Percentiles rank a stretch among this genome's conserved stretches.
phyloP scores from a whole-genome alignment of 2,888 invertebrate genomes.

The Parthenolecanium corni region DNA sequence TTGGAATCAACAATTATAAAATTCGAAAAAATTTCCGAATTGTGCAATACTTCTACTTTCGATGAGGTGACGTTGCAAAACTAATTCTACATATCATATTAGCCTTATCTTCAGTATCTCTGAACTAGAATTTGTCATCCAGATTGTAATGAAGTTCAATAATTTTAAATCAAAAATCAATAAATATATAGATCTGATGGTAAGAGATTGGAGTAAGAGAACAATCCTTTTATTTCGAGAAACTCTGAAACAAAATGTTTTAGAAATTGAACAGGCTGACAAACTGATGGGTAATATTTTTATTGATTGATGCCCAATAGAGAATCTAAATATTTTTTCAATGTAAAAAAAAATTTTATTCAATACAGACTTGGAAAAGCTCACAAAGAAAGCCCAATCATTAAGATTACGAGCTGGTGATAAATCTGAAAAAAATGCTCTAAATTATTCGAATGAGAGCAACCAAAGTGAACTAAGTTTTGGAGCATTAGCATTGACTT shows the following conservation, averaged over 20 bases:
- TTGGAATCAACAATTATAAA: no score
- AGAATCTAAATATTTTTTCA: no score
- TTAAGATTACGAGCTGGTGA: neutral
- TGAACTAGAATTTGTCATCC: neutral
- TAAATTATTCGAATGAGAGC: neutral
- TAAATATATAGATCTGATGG: conserved; percentile 1
- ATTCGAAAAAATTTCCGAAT: no score
- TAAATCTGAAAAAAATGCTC: neutral
- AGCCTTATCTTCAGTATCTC: no score
- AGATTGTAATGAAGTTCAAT: neutral
- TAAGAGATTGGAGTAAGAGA: conserved; percentile 1
- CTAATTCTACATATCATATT: no score
- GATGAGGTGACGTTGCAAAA: no score
- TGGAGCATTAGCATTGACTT: neutral
- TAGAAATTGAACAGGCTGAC: conserved; percentile 11
- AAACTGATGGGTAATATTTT: neutral
- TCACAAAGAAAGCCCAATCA: neutral
- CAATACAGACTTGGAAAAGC: conserved; percentile 4
- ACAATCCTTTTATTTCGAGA: neutral
- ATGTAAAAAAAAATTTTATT: neutral
- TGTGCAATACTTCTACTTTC: no score
- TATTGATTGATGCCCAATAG: no score
- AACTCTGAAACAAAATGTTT: conserved; percentile 6
- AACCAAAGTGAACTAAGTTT: neutral
- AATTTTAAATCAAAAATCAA: conserved; percentile 1